Evolutionary conservation across 2,797 vertebrate species (phyloP), one percentile per base, ranked within the genome.

Genomic region (Craterocephalus amniculus): DNA sequence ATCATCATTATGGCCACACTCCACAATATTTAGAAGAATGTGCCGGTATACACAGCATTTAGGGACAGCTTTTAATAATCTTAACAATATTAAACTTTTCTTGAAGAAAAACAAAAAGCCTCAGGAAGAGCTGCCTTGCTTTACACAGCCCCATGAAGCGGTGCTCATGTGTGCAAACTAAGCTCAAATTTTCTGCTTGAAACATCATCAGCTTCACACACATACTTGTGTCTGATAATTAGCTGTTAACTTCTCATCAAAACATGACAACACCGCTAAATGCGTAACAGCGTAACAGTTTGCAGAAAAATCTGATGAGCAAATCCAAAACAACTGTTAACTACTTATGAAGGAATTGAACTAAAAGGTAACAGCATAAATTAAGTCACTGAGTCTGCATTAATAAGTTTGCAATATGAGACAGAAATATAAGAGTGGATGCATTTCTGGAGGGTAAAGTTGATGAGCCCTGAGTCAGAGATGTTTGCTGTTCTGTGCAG

Each of bases 1-100:
- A 38, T 38, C 10, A 38, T 14, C 62, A 69, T 85, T 85, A 85
- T 52, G 62, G 13, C 49, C 36, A 60, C 59, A 74, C 74, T 72
- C 67, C 67, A 60, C 49, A 65, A 56, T 12, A 5, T 56, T 35
- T 2, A 60, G 58, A 59, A n/a, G 38, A 63, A 65, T 4, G 52
- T 7, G 20, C 20, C 60, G 7, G 5, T 29, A 34, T 20, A n/a
- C 29, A 4, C 45, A 63, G 11, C 35, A 2, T 49, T 24, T 18
- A 14, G 35, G 31, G 58, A 8, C 27, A 2, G 1, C 24, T 48
- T 5, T 31, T 2, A 35, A 12, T n/a, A n/a, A n/a, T n/a, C n/a
- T 24, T 6, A 51, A 20, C 4, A 12, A 45, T 45, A 49, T 11
- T 31, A 6, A 60, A 18, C 24, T 45, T 43, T 63, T 31, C 6